Evolutionary conservation across 2,797 vertebrate species (phyloP).

Genomic region (Mus caroli): DNA sequence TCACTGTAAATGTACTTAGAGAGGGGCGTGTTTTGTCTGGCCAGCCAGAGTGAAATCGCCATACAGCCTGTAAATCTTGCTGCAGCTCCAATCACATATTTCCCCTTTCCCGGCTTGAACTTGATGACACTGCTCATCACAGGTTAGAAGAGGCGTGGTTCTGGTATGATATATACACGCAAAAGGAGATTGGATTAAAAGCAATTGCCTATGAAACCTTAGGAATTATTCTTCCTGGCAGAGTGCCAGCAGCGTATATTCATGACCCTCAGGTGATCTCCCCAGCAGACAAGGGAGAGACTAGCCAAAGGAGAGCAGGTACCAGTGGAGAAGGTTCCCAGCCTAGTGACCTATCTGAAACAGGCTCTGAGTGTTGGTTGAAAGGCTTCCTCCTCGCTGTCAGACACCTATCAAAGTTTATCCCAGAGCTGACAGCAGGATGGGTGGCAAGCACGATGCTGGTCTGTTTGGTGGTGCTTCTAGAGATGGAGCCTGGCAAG

Average conservation of each 20-base stretch:
- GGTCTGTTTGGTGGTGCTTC: not conserved
- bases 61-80: not conserved
- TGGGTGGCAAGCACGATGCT: not conserved
- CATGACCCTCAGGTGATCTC: conserved; percentile 34
- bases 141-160: conserved; percentile 61
- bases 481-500: not conserved
- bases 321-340: not conserved
- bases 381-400: conserved; percentile 34
- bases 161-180: conserved; percentile 29
- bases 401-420: not conserved
- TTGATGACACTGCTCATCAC: conserved; percentile 23
- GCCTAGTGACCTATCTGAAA: conserved; percentile 29
- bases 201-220: conserved; percentile 43
- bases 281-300: not conserved
- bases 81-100: not conserved
- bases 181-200: conserved; percentile 60
- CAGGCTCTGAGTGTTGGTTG: not conserved
- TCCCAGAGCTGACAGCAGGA: not conserved
- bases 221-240: conserved; percentile 61
- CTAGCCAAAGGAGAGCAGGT: conserved; percentile 37
- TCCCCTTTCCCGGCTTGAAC: conserved; percentile 13
- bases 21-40: not conserved
- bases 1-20: conserved; percentile 45
- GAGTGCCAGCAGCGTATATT: conserved; percentile 10
- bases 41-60: conserved; percentile 2